Evolutionary conservation across 1,140 invertebrate genomes (phyloP).

Genomic region (Neomicropteryx cornuta): DNA sequence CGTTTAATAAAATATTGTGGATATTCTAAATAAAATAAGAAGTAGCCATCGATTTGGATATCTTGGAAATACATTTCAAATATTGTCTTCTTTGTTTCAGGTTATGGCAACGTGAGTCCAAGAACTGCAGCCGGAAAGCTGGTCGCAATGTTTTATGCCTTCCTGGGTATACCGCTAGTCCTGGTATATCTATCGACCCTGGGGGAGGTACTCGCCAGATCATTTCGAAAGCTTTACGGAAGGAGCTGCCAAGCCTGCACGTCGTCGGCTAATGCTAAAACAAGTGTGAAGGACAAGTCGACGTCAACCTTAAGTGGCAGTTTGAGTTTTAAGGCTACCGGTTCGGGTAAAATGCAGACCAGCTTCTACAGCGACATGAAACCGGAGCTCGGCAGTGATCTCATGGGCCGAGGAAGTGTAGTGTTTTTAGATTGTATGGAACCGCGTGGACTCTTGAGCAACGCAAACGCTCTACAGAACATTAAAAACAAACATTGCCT

Average conservation of each 20-base stretch:
- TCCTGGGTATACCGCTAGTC: slow-evolving; percentile 83
- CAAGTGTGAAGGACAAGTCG: slow-evolving; percentile 7
- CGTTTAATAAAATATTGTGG: too few relatives aligned
- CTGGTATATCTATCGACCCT: slow-evolving; percentile 79
- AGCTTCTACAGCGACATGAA: slow-evolving; percentile 11
- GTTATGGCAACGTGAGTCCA: slow-evolving; percentile 86
- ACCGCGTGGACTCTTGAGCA: too few relatives aligned
- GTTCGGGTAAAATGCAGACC: slow-evolving; percentile 10
- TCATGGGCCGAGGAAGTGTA: slow-evolving; percentile 11
- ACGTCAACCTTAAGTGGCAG: slow-evolving; percentile 9
- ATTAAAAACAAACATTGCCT: slow-evolving; percentile 29
- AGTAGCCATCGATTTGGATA: too few relatives aligned
- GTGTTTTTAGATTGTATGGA: slow-evolving; percentile 14
- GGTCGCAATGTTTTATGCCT: slow-evolving; percentile 80
- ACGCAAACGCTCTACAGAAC: too few relatives aligned
- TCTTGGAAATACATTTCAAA: slow-evolving; percentile 5
- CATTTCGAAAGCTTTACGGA: slow-evolving; percentile 43
- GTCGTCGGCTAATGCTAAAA: slow-evolving; percentile 9
- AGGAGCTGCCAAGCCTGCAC: slow-evolving; percentile 28
- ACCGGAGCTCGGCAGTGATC: too few relatives aligned
- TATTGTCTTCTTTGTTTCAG: slow-evolving; percentile 40
- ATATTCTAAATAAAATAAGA: too few relatives aligned
- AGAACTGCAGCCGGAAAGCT: slow-evolving; percentile 67
- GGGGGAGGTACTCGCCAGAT: slow-evolving; percentile 60
- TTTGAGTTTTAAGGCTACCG: slow-evolving; percentile 10